Conservation (phyloP, 2,797 vertebrate genomes). For the Pangasius macronema region DNA sequence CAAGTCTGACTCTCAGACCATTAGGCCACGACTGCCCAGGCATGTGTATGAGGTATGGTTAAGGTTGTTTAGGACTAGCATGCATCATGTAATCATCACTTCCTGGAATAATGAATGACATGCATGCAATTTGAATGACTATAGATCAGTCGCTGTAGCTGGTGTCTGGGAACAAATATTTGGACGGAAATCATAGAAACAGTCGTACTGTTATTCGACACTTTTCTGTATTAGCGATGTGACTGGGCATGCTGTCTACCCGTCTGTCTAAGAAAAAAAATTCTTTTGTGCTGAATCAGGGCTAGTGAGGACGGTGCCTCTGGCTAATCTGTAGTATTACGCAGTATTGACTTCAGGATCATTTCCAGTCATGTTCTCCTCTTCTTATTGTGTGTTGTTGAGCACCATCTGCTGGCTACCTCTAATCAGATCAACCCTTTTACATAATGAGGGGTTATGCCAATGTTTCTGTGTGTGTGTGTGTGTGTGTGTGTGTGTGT, state of each 20-base stretch:
- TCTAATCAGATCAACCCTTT: background rate
- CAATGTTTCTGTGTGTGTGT: background rate
- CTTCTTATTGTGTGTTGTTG: background rate
- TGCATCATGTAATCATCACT: background rate
- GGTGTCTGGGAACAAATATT: background rate
- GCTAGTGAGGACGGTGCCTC: background rate
- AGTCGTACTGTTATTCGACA: background rate
- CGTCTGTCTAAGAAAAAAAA: background rate
- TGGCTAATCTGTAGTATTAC: background rate
- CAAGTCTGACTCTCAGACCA: too few relatives aligned
- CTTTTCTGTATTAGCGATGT: background rate
- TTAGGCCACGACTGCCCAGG: too few relatives aligned
- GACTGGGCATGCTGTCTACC: background rate
- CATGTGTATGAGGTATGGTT: background rate
- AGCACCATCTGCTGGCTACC: conserved; percentile 64
- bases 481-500: too few relatives aligned
- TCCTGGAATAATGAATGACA: background rate
- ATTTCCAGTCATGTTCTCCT: background rate
- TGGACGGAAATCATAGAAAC: background rate
- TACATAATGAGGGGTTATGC: background rate
- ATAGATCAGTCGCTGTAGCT: background rate
- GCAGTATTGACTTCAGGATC: background rate
- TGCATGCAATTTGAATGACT: too few relatives aligned
- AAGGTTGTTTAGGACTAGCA: too few relatives aligned
- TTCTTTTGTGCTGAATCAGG: background rate